Conservation (phyloP, 2,113 vertebrate species). For the Ictalurus punctatus region DNA sequence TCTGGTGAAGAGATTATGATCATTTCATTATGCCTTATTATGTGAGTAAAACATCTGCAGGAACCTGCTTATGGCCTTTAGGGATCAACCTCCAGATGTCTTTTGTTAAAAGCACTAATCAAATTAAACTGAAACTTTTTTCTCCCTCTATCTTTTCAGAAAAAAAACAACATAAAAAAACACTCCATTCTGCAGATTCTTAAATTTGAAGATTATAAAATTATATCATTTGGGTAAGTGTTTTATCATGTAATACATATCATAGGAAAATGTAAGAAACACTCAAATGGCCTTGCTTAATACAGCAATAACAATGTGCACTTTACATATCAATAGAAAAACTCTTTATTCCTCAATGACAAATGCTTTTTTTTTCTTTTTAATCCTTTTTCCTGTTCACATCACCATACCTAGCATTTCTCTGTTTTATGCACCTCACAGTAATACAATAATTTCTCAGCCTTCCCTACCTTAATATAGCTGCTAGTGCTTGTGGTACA, state of each 20-base stretch:
- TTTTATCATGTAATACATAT: background rate
- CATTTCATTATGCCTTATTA: background rate
- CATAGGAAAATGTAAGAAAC: background rate
- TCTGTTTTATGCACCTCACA: background rate
- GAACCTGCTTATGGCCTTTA: constrained; percentile 2
- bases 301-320: background rate
- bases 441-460: background rate
- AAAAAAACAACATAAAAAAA: background rate
- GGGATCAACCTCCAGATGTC: background rate
- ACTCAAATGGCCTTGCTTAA: background rate
- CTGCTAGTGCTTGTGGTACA: too few relatives aligned
- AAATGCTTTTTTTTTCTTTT: too few relatives aligned
- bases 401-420: background rate
- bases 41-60: background rate
- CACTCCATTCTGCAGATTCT: background rate
- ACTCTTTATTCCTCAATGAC: background rate
- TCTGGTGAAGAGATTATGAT: constrained; percentile 2
- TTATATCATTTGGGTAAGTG: background rate
- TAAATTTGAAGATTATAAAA: background rate
- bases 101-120: background rate
- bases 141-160: background rate
- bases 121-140: background rate
- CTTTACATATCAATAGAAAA: background rate
- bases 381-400: background rate
- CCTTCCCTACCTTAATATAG: background rate